Conservation (phyloP, 2,797 vertebrate species). For the Lophius americanus region DNA sequence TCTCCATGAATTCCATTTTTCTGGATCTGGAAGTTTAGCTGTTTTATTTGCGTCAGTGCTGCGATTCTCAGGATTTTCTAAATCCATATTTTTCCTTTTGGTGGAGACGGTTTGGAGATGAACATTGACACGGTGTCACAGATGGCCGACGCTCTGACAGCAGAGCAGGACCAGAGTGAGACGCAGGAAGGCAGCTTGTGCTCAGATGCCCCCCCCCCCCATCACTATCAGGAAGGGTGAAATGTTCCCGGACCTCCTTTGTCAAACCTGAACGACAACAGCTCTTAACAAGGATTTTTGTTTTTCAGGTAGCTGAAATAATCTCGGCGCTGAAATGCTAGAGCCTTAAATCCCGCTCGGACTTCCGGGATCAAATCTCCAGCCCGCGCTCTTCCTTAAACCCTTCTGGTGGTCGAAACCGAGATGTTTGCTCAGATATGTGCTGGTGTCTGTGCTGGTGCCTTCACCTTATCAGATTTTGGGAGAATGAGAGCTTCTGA, state of each 20-base stretch:
- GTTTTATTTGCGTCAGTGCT: no score
- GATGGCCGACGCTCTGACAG: no score
- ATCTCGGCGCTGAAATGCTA: neutral
- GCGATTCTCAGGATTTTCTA: no score
- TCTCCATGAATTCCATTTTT: no score
- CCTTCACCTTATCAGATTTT: neutral
- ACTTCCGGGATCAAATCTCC: neutral
- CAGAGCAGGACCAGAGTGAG: conserved; percentile 53
- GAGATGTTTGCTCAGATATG: neutral
- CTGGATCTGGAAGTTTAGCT: no score
- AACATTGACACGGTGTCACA: no score
- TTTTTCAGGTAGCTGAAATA: conserved; percentile 7
- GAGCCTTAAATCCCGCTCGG: conserved; percentile 1
- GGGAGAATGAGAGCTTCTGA: neutral
- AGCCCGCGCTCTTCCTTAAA: neutral
- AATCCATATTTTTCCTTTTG: no score
- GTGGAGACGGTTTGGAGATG: no score
- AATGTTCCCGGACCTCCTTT: conserved; percentile 21
- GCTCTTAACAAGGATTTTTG: conserved; percentile 7
- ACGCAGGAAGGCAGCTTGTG: conserved; percentile 36
- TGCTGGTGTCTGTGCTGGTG: neutral
- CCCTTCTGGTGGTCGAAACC: neutral
- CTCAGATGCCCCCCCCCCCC: conserved; percentile 39
- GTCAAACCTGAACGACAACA: conserved; percentile 6
- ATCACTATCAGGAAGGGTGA: conserved; percentile 25